Conservation (phyloP, 2,797 vertebrate species). For the Ptychobarbus kaznakovi region DNA sequence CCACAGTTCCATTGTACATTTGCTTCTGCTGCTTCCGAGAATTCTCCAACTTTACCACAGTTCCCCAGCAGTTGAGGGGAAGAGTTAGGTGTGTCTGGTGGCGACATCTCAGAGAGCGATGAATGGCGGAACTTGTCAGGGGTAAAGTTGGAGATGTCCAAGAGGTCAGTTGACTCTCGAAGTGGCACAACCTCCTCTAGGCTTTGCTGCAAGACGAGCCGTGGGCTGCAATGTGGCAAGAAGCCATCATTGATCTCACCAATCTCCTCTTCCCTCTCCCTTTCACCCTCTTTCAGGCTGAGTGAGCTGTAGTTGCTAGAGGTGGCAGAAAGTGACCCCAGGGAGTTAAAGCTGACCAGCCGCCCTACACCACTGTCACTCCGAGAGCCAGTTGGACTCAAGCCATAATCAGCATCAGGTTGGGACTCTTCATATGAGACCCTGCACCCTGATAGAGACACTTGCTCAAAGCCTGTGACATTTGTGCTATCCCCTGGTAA, state of each 20-base stretch:
- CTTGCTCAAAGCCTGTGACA: slow-evolving; percentile 76
- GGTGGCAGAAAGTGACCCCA: slow-evolving; percentile 93
- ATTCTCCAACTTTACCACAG: slow-evolving; percentile 83
- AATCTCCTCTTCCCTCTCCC: slow-evolving; percentile 94
- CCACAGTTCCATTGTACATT: slow-evolving; percentile 92
- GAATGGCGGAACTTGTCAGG: slow-evolving; percentile 99
- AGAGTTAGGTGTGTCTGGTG: slow-evolving; percentile 96
- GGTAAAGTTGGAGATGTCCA: slow-evolving; percentile 99
- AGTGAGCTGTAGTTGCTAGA: slow-evolving; percentile 98
- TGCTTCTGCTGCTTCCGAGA: slow-evolving; percentile 86
- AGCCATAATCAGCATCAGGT: slow-evolving; percentile 67
- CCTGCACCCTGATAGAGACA: slow-evolving; percentile 78
- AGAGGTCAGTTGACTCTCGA: slow-evolving; percentile 96
- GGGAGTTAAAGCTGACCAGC: slow-evolving; percentile 97
- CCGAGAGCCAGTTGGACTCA: slow-evolving; percentile 80
- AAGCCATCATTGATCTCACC: slow-evolving; percentile 90
- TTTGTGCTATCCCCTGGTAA: slow-evolving; percentile 73
- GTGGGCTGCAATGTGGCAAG: slow-evolving; percentile 97
- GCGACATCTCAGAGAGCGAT: slow-evolving; percentile 95
- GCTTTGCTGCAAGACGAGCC: slow-evolving; percentile 97
- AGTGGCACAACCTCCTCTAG: slow-evolving; percentile 94
- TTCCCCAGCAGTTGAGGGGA: slow-evolving; percentile 92
- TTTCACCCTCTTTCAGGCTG: slow-evolving; percentile 95
- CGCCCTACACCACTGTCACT: slow-evolving; percentile 78
- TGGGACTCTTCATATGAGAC: slow-evolving; percentile 79